Evolutionary conservation across 1,140 invertebrate genomes (phyloP).

Genomic region (Drusus annulatus): DNA sequence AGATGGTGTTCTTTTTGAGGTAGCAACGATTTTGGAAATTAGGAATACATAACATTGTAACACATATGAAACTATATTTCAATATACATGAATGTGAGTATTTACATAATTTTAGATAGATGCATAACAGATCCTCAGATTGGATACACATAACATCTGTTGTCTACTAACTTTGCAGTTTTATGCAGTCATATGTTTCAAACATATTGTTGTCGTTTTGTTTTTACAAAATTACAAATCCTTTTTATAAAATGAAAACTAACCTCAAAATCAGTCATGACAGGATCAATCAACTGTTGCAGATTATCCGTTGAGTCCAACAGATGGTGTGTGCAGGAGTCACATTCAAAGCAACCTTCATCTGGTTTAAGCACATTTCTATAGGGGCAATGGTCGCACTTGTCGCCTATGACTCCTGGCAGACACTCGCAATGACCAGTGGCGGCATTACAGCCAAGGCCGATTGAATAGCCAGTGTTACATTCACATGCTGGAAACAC

Average conservation of each 20-base stretch:
- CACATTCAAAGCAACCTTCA: conserved; percentile 86
- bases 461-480: conserved; percentile 89
- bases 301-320: conserved; percentile 90
- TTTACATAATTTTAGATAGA: too few relatives aligned
- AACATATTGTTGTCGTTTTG: too few relatives aligned
- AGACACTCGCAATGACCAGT: conserved; percentile 96
- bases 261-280: conserved; percentile 81
- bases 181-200: too few relatives aligned
- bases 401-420: conserved; percentile 94
- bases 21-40: too few relatives aligned
- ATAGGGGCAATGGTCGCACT: conserved; percentile 94
- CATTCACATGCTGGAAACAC: conserved; percentile 82
- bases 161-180: too few relatives aligned
- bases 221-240: too few relatives aligned
- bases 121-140: too few relatives aligned
- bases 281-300: conserved; percentile 74
- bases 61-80: too few relatives aligned
- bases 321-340: conserved; percentile 89
- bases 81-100: too few relatives aligned
- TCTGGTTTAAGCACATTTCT: conserved; percentile 79
- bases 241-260: conserved; percentile 59
- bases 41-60: too few relatives aligned
- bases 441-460: conserved; percentile 88
- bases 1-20: too few relatives aligned
- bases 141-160: too few relatives aligned